Base-by-base conservation (phyloP, 2,888 invertebrate species). In the Euzophera pinguis region DNA sequence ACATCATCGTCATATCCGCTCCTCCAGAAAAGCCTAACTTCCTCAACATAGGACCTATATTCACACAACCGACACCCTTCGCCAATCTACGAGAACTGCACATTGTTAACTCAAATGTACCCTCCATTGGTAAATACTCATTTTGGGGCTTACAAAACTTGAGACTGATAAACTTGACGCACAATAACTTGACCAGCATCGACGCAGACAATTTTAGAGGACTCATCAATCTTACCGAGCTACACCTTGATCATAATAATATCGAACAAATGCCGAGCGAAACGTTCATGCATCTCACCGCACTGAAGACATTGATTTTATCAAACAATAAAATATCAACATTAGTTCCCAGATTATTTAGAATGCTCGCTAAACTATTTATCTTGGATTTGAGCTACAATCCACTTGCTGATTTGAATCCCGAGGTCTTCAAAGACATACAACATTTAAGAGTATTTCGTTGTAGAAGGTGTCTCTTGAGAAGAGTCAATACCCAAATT, bases 361-460 rank as follows among this genome's bases (percentile, higher is more conserved):
- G 94, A 67, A 94, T 93, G 91, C 86, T 96, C 53, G 93, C 92
- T 47, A 94, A 94, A 73, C 90, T 96, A 60, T 92, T 92, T 65
- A 91, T 91, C 73, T 88, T 96, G 60, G 94, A 95, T 81, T 84
- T 96, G 62, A 95, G 95, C 78, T 92, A 93, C 62, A 96, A 96
- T 84, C 93, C 94, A 45, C 80, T 96, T 48, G 84, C 91, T 49
- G 94, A 95, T 71, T 90, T 96, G 55, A 93, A 93, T 69, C 95
- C 95, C 8, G 96, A 96, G 82, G 94, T 94, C 47, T 95, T 95
- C 80, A 94, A 94, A 73, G 95, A 95, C 81, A 92, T 92, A 55
- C 93, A 95, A 91, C 93, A 94, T 67, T 84, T 96, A 56, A 92
- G 92, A 72, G 85, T 92, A 56, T 92, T 96, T 62, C 93, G 93